These are phyloP conservation scores for Lagopus muta DNA, from an alignment of 2,113 vertebrate genomes.

Conservation along the genomic window DNA sequence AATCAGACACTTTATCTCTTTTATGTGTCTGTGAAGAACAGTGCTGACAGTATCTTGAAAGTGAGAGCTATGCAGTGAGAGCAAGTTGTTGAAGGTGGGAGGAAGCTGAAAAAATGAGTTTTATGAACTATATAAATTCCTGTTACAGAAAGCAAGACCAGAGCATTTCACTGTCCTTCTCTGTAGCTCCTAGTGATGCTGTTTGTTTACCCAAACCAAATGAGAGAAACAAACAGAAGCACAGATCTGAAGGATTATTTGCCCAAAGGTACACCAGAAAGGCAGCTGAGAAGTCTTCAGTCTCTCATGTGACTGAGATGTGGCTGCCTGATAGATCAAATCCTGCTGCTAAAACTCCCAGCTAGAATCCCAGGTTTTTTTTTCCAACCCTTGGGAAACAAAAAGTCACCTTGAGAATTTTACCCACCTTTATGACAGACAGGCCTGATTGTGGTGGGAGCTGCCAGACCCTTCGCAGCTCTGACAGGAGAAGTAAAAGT, in stretches of 20 bases:
- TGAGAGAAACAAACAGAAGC: neutral
- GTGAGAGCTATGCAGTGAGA: neutral
- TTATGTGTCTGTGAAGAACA: constrained; percentile 4
- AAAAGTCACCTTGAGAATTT: neutral
- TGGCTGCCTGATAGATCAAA: neutral
- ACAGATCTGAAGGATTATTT: neutral
- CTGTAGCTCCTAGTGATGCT: neutral
- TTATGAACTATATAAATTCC: neutral
- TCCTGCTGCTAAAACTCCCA: neutral
- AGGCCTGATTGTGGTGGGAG: accelerated
- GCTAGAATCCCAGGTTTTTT: neutral
- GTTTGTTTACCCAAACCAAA: neutral
- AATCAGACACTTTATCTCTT: constrained; percentile 21
- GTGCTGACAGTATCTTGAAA: neutral
- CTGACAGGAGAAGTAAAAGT: neutral
- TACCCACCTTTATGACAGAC: neutral
- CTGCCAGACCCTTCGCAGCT: neutral
- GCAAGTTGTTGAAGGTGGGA: neutral
- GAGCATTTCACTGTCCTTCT: neutral
- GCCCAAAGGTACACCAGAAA: neutral
- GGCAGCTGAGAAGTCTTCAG: neutral
- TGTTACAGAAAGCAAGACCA: neutral
- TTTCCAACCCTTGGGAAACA: neutral
- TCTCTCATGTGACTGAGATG: neutral
- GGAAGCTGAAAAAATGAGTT: neutral